phyloP scores from a whole-genome alignment of 2,113 vertebrate genomes.

The Todiramphus chloris region DNA sequence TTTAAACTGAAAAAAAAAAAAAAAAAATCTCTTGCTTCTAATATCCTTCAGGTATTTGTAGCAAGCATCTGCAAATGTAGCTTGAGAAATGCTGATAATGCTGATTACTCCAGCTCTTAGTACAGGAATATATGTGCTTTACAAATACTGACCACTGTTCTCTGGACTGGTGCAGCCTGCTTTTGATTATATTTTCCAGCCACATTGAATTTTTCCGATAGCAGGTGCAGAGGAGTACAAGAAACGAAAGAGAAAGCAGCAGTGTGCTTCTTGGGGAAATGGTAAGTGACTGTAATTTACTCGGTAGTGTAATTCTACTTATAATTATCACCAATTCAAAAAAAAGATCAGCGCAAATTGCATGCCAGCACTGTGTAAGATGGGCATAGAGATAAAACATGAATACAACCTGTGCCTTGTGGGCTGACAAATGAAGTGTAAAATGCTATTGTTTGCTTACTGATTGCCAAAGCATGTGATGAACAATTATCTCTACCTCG shows the following conservation, averaged over 20 bases:
- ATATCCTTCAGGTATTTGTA: neutral
- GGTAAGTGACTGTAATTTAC: neutral
- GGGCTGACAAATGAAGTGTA: neutral
- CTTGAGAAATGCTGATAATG: neutral
- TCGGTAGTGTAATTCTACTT: slow-evolving; percentile 5
- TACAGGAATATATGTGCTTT: neutral
- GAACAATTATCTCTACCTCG: neutral
- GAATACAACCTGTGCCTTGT: neutral
- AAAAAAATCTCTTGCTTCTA: neutral
- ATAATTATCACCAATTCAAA: slow-evolving; percentile 29
- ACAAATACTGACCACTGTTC: neutral
- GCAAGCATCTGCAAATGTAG: neutral
- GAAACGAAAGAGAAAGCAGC: neutral
- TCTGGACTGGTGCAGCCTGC: neutral
- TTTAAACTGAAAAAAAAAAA: neutral
- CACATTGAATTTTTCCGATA: neutral
- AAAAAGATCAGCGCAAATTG: neutral
- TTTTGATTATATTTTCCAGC: neutral
- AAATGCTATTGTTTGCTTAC: slow-evolving; percentile 31
- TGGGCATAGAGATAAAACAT: neutral
- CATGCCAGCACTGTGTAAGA: neutral
- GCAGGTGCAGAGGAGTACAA: neutral
- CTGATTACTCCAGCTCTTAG: neutral
- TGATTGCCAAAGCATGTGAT: neutral
- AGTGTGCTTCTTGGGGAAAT: neutral